Percentiles rank a stretch among this genome's conserved stretches.
phyloP scores from a whole-genome alignment of 2,888 invertebrate species.

The Drosophila nigritarsus region DNA sequence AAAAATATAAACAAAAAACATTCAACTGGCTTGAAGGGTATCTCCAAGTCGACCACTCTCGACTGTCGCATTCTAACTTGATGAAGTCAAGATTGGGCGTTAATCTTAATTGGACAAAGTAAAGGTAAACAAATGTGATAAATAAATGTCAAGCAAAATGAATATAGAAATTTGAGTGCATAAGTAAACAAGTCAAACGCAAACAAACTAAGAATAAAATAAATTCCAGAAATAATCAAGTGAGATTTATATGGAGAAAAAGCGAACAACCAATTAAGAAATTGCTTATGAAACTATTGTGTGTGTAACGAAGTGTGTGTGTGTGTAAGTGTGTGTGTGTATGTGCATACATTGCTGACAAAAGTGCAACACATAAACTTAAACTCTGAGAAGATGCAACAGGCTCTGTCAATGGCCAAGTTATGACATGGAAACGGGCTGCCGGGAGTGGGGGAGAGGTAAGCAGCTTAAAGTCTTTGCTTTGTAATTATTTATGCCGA shows the following conservation, averaged over 20 bases:
- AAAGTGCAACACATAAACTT: conserved; percentile 7
- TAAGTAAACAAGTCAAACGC: conserved; percentile 12
- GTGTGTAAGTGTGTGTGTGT: conserved; percentile 21
- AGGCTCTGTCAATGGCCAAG: conserved; percentile 32
- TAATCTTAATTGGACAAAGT: conserved; percentile 18
- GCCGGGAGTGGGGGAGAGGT: conserved; percentile 4
- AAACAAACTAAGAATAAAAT: neutral
- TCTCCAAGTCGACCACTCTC: neutral
- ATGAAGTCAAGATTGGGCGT: neutral
- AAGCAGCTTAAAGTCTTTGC: conserved; percentile 22
- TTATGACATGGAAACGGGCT: conserved; percentile 42
- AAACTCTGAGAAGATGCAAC: neutral
- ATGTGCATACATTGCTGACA: conserved; percentile 14
- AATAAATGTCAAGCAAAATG: conserved; percentile 16
- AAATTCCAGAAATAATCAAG: conserved; percentile 16
- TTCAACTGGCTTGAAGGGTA: neutral
- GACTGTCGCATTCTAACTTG: neutral
- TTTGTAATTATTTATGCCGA: conserved; percentile 19
- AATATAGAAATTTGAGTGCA: conserved; percentile 22
- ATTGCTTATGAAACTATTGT: conserved; percentile 33
- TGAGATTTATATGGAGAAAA: conserved; percentile 1
- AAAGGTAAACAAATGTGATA: conserved; percentile 15
- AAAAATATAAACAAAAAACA: neutral
- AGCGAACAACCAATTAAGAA: conserved; percentile 37
- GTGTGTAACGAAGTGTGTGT: conserved; percentile 1